These are phyloP conservation scores for Anisognathus igniventris DNA, from an alignment of 2,797 vertebrate species.

Conservation along the genomic window DNA sequence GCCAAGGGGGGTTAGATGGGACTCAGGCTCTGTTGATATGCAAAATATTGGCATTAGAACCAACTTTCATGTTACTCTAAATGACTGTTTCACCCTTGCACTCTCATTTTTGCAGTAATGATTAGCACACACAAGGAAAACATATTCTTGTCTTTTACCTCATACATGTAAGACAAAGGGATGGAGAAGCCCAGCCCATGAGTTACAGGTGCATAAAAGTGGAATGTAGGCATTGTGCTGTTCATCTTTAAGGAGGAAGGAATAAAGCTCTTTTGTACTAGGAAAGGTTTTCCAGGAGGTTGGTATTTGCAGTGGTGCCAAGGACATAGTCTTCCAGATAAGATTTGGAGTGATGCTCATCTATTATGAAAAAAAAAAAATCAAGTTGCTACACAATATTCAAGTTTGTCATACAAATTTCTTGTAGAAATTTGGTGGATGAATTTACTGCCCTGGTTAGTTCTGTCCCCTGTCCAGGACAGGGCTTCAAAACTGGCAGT, in stretches of 20 bases:
- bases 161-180: not conserved
- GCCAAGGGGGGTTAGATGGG: not conserved
- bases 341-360: not conserved
- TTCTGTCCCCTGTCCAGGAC: not conserved
- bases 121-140: not conserved
- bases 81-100: not conserved
- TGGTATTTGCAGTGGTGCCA: not conserved
- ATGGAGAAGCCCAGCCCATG: not conserved
- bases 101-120: not conserved
- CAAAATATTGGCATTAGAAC: not conserved
- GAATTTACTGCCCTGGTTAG: not conserved
- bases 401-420: not conserved
- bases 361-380: not conserved
- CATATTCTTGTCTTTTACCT: not conserved
- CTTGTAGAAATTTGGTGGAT: not conserved
- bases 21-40: not conserved
- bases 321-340: not conserved
- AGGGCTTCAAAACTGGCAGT: not conserved
- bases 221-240: not conserved
- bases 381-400: not conserved
- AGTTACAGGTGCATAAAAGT: not conserved
- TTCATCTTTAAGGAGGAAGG: not conserved
- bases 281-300: not conserved
- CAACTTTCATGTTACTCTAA: not conserved
- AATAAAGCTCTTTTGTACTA: not conserved